Evolutionary conservation across 2,888 invertebrate species (phyloP), one percentile per base, ranked within the genome.

Genomic region (Diarsia dahlii): DNA sequence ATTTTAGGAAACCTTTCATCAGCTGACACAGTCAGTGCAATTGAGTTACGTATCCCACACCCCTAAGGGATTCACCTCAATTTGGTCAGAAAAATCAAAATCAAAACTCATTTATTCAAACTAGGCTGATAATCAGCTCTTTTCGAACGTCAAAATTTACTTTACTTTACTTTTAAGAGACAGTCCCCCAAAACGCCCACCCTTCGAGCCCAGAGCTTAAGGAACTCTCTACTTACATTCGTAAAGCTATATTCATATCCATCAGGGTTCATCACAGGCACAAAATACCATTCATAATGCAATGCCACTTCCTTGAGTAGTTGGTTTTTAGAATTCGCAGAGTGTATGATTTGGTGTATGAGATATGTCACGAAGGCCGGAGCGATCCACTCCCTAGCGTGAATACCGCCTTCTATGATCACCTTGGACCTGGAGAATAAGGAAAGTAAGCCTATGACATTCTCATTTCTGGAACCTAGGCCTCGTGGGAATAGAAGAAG

Each of bases 361-460:
- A 98, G 92, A 83, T 97, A 98, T 0, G 97, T 97, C 0, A 97
- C 97, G 23, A 85, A 72, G 0, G 98, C 97, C 0, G 97, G 96
- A 0, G 97, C 91, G 63, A 98, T 97, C 98, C 98, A 98, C 93
- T 98, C 98, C 63, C 98, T 96, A 0, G 98, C 98, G 88, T 98
- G 98, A 79, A 98, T 98, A 18, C 97, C 97, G 20, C 95, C 97
- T 91, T 97, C 97, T 39, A 97, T 83, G 23, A 97, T 96, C 20
- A 97, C 93, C 50, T 12, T 76, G 3, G 87, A 81, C 18, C 87
- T 87, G 46, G 10, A 85, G 50, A 20, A 48, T 20, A 39, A 23
- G 9, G 20, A 63, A n/a, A 45, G 28, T 58, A 13, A 58, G 23
- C 15, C 23, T 28, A 15, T 58, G 5, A n/a, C n/a, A n/a, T 56